Evolutionary conservation across 2,888 invertebrate species (phyloP).

Genomic region (Trissolcus japonicus): DNA sequence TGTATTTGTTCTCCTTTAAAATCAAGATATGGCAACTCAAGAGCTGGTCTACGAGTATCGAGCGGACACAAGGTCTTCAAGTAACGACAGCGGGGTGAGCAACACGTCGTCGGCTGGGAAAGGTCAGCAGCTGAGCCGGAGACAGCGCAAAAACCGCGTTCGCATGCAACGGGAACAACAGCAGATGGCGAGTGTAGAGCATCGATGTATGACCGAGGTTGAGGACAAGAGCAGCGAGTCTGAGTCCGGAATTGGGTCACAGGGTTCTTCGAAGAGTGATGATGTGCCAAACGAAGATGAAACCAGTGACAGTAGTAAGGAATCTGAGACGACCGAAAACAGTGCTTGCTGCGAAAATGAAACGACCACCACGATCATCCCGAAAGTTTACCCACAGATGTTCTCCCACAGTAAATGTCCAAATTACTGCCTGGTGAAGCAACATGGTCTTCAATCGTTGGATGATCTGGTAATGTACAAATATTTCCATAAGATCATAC

Average conservation of each 20-base stretch:
- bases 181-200: background rate
- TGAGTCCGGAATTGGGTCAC: conserved; percentile 29
- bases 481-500: background rate
- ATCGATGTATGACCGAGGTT: background rate
- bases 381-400: background rate
- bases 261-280: conserved; percentile 18
- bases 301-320: conserved; percentile 23
- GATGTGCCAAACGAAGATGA: conserved; percentile 21
- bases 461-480: conserved; percentile 6
- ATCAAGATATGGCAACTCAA: conserved; percentile 75
- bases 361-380: background rate
- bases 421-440: conserved; percentile 2
- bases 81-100: conserved; percentile 30
- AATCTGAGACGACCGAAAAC: conserved; percentile 4
- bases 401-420: conserved; percentile 7
- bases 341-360: conserved; percentile 8
- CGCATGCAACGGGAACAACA: conserved; percentile 61
- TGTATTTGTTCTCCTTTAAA: background rate
- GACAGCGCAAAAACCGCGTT: conserved; percentile 78
- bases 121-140: conserved; percentile 72
- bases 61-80: conserved; percentile 26
- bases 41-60: conserved; percentile 74
- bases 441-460: background rate
- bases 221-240: conserved; percentile 19
- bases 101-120: conserved; percentile 25